These are phyloP conservation scores for Prorops nasuta DNA, from an alignment of 1,140 invertebrate genomes.

Conservation along the genomic window DNA sequence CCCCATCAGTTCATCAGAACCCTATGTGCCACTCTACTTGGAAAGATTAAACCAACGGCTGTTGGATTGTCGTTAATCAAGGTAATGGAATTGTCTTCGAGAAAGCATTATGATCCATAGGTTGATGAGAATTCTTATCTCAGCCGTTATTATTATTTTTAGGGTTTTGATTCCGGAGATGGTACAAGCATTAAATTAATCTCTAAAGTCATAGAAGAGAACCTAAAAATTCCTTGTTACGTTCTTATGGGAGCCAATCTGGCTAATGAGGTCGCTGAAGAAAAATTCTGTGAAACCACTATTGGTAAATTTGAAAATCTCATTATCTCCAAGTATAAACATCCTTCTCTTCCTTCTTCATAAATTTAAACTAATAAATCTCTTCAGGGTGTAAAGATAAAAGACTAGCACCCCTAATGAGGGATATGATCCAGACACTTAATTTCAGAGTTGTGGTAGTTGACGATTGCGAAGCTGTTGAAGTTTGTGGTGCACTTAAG, in stretches of 20 bases:
- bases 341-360: neutral
- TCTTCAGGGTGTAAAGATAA: constrained; percentile 60
- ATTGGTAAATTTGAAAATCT: constrained; percentile 62
- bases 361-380: neutral
- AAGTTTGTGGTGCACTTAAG: constrained; percentile 84
- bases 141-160: constrained; percentile 25
- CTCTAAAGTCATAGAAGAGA: constrained; percentile 69
- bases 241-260: constrained; percentile 87
- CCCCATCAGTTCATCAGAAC: constrained; percentile 80
- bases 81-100: constrained; percentile 49
- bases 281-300: constrained; percentile 84
- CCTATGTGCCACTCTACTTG: constrained; percentile 65
- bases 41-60: constrained; percentile 69
- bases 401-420: constrained; percentile 62
- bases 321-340: neutral
- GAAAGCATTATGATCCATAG: neutral
- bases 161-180: constrained; percentile 69
- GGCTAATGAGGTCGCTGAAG: constrained; percentile 74
- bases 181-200: constrained; percentile 72
- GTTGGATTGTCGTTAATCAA: constrained; percentile 79
- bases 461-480: constrained; percentile 74
- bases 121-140: neutral
- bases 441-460: constrained; percentile 80
- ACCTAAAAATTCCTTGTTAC: constrained; percentile 70
- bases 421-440: constrained; percentile 71